Percentiles rank a stretch among this genome's conserved stretches.
These are phyloP conservation scores for Enchytraeus crypticus DNA, from an alignment of 2,888 invertebrate species.

Conservation along the genomic window DNA sequence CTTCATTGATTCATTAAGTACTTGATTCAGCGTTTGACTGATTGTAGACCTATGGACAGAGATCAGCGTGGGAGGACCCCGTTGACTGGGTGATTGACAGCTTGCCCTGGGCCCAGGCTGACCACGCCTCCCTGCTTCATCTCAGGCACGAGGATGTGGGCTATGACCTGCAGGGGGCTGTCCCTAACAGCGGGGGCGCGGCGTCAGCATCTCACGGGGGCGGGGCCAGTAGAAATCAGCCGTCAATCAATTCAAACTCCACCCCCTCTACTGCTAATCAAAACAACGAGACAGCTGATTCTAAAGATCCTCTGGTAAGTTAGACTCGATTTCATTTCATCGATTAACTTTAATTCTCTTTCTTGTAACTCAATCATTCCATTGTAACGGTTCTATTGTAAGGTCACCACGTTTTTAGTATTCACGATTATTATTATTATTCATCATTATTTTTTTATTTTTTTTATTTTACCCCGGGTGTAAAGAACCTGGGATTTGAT, in stretches of 20 bases:
- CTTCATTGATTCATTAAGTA: not conserved
- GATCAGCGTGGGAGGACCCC: constrained; percentile 88
- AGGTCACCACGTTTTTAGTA: no score
- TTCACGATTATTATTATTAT: no score
- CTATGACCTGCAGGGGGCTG: constrained; percentile 55
- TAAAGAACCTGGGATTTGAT: no score
- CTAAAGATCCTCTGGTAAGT: constrained; percentile 73
- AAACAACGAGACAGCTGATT: constrained; percentile 34
- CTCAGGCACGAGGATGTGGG: constrained; percentile 89
- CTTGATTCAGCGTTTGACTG: not conserved
- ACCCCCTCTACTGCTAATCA: not conserved
- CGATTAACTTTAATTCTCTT: no score
- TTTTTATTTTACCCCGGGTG: no score
- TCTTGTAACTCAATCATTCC: no score
- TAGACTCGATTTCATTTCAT: no score
- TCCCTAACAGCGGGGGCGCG: not conserved
- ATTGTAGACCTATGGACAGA: constrained; percentile 49
- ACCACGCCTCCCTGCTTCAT: constrained; percentile 48
- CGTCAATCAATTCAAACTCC: not conserved
- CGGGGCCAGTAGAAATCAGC: not conserved
- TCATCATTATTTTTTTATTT: no score
- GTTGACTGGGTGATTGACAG: constrained; percentile 79
- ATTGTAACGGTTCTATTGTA: no score
- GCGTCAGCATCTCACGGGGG: not conserved
- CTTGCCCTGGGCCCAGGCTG: constrained; percentile 71